Evolutionary conservation across 2,888 invertebrate genomes (phyloP), one percentile per base, ranked within the genome.

Genomic region (Azorinus chamasolen): DNA sequence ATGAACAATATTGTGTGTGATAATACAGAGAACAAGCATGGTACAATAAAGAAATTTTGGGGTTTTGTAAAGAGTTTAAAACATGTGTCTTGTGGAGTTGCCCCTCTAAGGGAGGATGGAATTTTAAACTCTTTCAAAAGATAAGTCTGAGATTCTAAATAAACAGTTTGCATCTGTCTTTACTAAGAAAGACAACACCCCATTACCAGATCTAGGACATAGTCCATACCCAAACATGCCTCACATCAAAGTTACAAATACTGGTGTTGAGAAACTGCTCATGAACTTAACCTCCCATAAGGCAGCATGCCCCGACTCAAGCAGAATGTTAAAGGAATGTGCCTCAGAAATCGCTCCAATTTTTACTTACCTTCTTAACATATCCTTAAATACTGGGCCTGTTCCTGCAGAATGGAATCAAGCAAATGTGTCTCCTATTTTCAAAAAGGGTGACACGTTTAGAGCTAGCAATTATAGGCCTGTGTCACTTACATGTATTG

Each of bases 331-430:
- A 20, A 59, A 59, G n/a, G 45, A 59, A 37, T 24, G 45, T 59
- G 46, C 45, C n/a, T 16, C n/a, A 59, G 46, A 59, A 45, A 59
- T 45, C 10, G 59, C 8, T 4, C 46, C 46, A 16, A 43, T 58
- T 32, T 57, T 57, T 41, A 39, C 41, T 10, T n/a, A 10, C 41
- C 39, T 57, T 41, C 39, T 57, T 16, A 45, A 20, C n/a, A 24
- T 22, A 20, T 59, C 59, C 45, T 18, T 59, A 3, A 32, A n/a
- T 18, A 24, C 20, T 14, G 59, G 46, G 8, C 16, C n/a, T 46
- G 24, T 59, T 18, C 59, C 46, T 14, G 16, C 25, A 18, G 45
- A 59, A 20, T 45, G 45, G 46, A 41, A 25, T 18, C 10, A 20
- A 16, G 18, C 41, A 39, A 57, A 41, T 22, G 41, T 57, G 12